Conservation (phyloP, 2,888 invertebrate species). For the Rhagonycha fulva region DNA sequence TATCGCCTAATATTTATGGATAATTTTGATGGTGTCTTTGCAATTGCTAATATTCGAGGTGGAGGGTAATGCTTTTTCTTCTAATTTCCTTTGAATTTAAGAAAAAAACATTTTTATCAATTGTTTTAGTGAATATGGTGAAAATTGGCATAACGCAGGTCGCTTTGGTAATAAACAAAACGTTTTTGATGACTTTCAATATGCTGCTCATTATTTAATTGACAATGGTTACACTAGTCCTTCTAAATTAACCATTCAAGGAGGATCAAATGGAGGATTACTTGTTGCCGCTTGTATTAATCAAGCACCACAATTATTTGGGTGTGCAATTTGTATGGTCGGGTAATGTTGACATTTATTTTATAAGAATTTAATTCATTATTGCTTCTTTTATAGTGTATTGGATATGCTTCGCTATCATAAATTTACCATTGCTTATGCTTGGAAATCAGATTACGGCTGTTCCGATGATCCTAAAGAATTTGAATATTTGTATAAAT, state of each 20-base stretch:
- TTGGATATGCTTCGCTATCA: constrained; percentile 97
- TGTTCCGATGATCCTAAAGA: constrained; percentile 85
- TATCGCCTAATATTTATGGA: constrained; percentile 87
- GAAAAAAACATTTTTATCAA: neutral
- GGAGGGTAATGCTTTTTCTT: constrained; percentile 73
- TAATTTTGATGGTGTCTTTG: constrained; percentile 85
- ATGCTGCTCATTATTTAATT: constrained; percentile 88
- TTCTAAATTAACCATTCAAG: constrained; percentile 82
- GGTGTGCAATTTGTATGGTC: constrained; percentile 91
- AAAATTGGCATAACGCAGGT: constrained; percentile 95
- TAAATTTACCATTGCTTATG: constrained; percentile 96
- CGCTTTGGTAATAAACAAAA: constrained; percentile 93
- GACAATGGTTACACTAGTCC: constrained; percentile 77
- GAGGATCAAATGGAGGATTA: constrained; percentile 96
- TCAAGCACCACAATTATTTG: constrained; percentile 93
- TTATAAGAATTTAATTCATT: neutral
- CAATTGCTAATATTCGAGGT: constrained; percentile 92
- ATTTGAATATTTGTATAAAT: constrained; percentile 82
- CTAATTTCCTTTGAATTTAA: neutral
- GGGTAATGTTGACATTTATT: constrained; percentile 66
- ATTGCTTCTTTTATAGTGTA: constrained; percentile 66
- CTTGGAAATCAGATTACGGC: constrained; percentile 96
- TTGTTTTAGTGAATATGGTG: constrained; percentile 85
- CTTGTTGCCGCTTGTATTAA: constrained; percentile 94
- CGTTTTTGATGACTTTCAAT: constrained; percentile 95